phyloP scores from a whole-genome alignment of 2,113 vertebrate genomes.

The Rhea pennata region DNA sequence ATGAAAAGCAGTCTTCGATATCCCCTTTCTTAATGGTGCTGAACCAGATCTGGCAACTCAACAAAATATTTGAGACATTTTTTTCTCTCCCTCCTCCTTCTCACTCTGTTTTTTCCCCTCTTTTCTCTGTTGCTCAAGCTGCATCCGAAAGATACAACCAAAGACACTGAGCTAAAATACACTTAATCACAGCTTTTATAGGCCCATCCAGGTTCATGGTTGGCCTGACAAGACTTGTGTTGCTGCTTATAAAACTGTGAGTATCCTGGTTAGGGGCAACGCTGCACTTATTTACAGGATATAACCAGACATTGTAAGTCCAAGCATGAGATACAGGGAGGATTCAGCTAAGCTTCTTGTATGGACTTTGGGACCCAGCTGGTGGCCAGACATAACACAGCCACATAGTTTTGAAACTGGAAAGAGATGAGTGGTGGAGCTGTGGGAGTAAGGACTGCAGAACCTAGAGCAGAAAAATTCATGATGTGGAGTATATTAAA shows the following conservation, averaged over 20 bases:
- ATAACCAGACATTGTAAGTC: conserved; percentile 48
- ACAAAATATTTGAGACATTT: conserved; percentile 31
- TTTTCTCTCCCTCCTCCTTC: neutral
- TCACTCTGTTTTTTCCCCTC: neutral
- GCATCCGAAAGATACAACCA: neutral
- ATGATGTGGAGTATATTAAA: neutral
- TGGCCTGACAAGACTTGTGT: conserved; percentile 12
- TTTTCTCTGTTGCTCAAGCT: conserved; percentile 7
- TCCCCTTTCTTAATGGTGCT: conserved; percentile 56
- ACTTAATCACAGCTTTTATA: conserved; percentile 2
- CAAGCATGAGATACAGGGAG: conserved; percentile 28
- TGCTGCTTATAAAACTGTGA: conserved; percentile 47
- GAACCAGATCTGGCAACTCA: conserved; percentile 57
- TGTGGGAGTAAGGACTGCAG: neutral
- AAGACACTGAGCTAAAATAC: neutral
- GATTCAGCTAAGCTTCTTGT: conserved; percentile 40
- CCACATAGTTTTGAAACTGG: conserved; percentile 7
- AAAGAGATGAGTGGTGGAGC: neutral
- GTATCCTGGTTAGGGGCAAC: conserved; percentile 27
- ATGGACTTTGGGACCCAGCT: conserved; percentile 30
- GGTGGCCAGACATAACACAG: conserved; percentile 37
- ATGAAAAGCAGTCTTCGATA: conserved; percentile 64
- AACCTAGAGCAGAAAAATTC: neutral
- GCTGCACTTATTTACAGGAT: conserved; percentile 42
- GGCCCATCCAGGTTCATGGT: neutral